Evolutionary conservation across 1,140 invertebrate genomes (phyloP).

Genomic region (Trichomalopsis sarcophagae): DNA sequence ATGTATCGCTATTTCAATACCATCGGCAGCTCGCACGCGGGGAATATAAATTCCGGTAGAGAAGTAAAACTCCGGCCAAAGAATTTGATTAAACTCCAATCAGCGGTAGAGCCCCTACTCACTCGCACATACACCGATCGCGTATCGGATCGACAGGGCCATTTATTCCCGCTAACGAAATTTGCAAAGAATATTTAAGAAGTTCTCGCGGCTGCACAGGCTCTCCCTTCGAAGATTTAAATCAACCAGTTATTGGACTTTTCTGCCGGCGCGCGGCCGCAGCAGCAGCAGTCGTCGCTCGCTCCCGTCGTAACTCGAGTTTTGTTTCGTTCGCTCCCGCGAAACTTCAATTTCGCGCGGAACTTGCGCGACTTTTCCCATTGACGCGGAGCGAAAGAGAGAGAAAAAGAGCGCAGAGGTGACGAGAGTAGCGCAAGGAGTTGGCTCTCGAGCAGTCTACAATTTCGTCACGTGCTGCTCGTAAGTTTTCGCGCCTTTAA

Average conservation of each 20-base stretch:
- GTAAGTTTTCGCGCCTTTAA: conserved; percentile 65
- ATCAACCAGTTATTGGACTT: conserved; percentile 44
- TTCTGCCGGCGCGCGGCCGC: no score
- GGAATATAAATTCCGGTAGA: not conserved
- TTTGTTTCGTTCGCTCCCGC: conserved; percentile 7
- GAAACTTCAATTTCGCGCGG: conserved; percentile 57
- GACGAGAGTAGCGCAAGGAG: conserved; percentile 2
- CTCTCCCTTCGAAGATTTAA: conserved; percentile 26
- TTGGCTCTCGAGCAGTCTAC: conserved; percentile 50
- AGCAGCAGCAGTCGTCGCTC: not conserved
- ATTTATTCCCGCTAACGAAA: conserved; percentile 37
- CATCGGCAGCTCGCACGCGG: not conserved
- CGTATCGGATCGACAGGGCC: not conserved
- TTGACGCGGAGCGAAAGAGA: conserved; percentile 13
- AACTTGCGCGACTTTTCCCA: conserved; percentile 36
- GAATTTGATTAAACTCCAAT: conserved; percentile 2
- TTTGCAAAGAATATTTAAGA: conserved; percentile 42
- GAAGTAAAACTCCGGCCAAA: not conserved
- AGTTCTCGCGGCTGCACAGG: conserved; percentile 4
- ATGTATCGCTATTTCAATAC: not conserved
- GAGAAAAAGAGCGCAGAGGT: not conserved
- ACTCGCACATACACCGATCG: no score
- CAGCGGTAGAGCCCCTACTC: no score
- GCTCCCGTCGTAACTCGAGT: conserved; percentile 4
- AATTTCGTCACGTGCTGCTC: conserved; percentile 68